Base-by-base conservation (phyloP, 1,140 invertebrate species). In the Lepidotrigona ventralis region DNA sequence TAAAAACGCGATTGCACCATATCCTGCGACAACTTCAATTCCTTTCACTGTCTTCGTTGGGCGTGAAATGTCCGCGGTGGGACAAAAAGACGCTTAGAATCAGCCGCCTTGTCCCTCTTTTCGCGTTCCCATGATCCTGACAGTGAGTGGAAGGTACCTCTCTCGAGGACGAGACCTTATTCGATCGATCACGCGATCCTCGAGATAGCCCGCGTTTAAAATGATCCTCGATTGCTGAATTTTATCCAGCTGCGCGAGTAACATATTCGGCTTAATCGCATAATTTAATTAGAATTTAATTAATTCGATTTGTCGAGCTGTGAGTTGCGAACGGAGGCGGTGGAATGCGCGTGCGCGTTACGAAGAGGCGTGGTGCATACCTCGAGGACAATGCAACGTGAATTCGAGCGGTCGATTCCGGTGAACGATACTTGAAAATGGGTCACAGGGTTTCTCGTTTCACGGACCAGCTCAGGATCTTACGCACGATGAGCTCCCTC, bases 361-460 rank as follows among this genome's bases (percentile, higher is more conserved):
- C 23, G n/a, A 51, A 66, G 81, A 89, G 87, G 86, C 79, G 87
- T 88, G 87, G 84, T 87, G 51, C 72, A n/a, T 64, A 71, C 58
- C 29, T 80, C 56, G 68, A 66, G 70, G 68, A 79, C 75, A 84
- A 84, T 80, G 75, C 70, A 72, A 63, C 53, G 33, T 9, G 83
- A 85, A 77, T 74, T 85, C 54, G 26, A 81, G 29, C 29, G 60
- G 56, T 56, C 53, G 53, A 60, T 54, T 73, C 23, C 29, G 39
- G 54, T 21, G 53, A 56, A 63, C 51, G 12, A 46, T 26, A 14
- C 63, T 17, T 26, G 56, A 64, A 85, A 53, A 46, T 58, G 23
- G 76, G 56, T 83, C 80, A 46, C n/a, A 68, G 12, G 51, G 63
- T 19, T 33, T 54, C 58, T 71, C 56, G 26, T 60, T 26, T 29